These are phyloP conservation scores for Lagorchestes hirsutus DNA, from an alignment of 2,797 vertebrate species.

Conservation along the genomic window DNA sequence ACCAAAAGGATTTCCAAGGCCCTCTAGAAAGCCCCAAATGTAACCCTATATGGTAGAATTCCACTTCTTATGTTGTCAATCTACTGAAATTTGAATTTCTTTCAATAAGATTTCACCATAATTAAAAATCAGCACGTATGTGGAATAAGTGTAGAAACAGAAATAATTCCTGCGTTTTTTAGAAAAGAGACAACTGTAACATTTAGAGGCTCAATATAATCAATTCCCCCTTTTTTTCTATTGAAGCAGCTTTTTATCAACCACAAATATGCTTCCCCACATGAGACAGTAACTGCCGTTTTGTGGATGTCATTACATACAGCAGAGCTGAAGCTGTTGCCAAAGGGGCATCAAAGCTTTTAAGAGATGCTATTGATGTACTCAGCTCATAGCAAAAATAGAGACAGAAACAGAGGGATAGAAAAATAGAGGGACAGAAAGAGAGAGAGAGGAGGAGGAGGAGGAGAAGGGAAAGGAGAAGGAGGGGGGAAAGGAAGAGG, in stretches of 20 bases:
- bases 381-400: conserved; percentile 65
- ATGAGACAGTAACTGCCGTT: conserved; percentile 77
- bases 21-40: conserved; percentile 45
- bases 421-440: too few species aligned
- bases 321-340: conserved; percentile 76
- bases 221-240: conserved; percentile 70
- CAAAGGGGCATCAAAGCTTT: conserved; percentile 80
- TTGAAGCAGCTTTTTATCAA: conserved; percentile 81
- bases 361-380: conserved; percentile 75
- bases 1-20: conserved; percentile 51
- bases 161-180: conserved; percentile 80
- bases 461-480: neutral
- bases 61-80: conserved; percentile 67
- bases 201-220: conserved; percentile 76
- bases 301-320: conserved; percentile 80
- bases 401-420: neutral
- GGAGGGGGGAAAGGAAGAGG: neutral
- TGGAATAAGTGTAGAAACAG: conserved; percentile 78
- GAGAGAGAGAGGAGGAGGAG: neutral
- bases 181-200: conserved; percentile 82
- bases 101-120: conserved; percentile 78
- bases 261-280: conserved; percentile 82
- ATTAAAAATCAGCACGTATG: conserved; percentile 75
- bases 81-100: conserved; percentile 75
- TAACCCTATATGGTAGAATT: conserved; percentile 52